Base-by-base conservation (phyloP, 2,113 vertebrate genomes). In the Pteruthius melanotis region DNA sequence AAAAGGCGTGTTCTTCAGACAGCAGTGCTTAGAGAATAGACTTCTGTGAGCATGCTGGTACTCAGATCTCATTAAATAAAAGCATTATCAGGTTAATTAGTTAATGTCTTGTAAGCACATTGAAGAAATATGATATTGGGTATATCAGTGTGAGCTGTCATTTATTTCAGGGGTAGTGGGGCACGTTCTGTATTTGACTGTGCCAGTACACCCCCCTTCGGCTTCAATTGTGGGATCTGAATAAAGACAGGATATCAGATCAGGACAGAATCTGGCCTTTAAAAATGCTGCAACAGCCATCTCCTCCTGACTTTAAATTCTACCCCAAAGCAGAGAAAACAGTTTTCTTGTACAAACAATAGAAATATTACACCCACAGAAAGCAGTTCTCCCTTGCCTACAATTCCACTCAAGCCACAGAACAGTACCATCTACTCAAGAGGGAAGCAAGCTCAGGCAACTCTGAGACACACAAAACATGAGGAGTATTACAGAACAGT, bases 61-160 rank as follows among this genome's bases (percentile, higher is more conserved):
- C 56, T 94, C 71, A 86, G 64, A 75, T 31, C 35, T 93, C 85
- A 76, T 89, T 94, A 94, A 83, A 68, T 78, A 90, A 90, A 93
- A 82, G 39, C 54, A 60, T 35, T 66, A 49, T 44, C 1, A 1
- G 69, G 76, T 94, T 94, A 85, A 93, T 86, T 84, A 94, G 68
- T 56, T 61, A 52, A 65, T 70, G 49, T 28, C 71, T 75, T 42
- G 33, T 87, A 88, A 93, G 19, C 31, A n/a, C 17, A 27, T 79
- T 75, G 56, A 91, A 93, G 53, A 87, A 87, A 50, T 74, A 71
- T 4, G 6, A 21, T 78, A 52, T 35, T 66, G 31, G 42, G 13
- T 64, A 3, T 44, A 60, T 50, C 65, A 37, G 18, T 53, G 82
- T 42, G 61, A 91, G 35, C 53, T 79, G 61, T 44, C 86, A 75